Percentiles rank a stretch among this genome's conserved stretches.
These are phyloP conservation scores for Drosophila neotestacea DNA, from an alignment of 2,888 invertebrate species.

Conservation along the genomic window DNA sequence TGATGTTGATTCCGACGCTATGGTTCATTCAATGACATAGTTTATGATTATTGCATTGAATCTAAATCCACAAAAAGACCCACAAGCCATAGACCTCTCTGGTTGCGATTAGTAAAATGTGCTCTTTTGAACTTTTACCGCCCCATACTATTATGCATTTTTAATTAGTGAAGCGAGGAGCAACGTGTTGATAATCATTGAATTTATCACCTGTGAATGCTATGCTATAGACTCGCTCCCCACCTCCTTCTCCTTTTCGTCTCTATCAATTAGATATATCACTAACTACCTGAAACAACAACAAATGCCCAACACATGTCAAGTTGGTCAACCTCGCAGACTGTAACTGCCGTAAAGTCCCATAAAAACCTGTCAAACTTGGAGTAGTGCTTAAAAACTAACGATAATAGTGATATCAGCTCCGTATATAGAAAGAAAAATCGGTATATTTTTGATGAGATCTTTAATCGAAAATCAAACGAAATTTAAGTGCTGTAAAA, in stretches of 20 bases:
- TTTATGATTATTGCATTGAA: constrained; percentile 75
- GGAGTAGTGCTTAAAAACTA: background rate
- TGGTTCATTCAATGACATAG: constrained; percentile 50
- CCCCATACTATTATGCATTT: constrained; percentile 65
- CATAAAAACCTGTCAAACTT: background rate
- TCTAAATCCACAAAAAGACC: constrained; percentile 25
- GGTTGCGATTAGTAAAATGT: constrained; percentile 58
- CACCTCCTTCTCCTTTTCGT: background rate
- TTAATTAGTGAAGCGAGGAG: constrained; percentile 63
- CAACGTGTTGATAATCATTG: constrained; percentile 74
- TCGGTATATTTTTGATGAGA: too few relatives aligned
- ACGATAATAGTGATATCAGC: background rate
- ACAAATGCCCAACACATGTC: constrained; percentile 4
- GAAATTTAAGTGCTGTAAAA: too few relatives aligned
- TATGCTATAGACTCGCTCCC: constrained; percentile 48
- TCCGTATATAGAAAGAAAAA: too few relatives aligned
- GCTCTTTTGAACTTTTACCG: constrained; percentile 62
- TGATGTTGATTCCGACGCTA: constrained; percentile 29
- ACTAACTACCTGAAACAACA: constrained; percentile 20
- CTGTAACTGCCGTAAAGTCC: background rate
- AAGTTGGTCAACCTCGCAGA: constrained; percentile 8
- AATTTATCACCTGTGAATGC: constrained; percentile 79
- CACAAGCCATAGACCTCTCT: constrained; percentile 22
- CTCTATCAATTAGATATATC: constrained; percentile 50
- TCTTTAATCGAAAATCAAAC: too few relatives aligned